Evolutionary conservation across 53 echinoderm and acorn worm genomes (phyloP).

Genomic region (Paracentrotus lividus): DNA sequence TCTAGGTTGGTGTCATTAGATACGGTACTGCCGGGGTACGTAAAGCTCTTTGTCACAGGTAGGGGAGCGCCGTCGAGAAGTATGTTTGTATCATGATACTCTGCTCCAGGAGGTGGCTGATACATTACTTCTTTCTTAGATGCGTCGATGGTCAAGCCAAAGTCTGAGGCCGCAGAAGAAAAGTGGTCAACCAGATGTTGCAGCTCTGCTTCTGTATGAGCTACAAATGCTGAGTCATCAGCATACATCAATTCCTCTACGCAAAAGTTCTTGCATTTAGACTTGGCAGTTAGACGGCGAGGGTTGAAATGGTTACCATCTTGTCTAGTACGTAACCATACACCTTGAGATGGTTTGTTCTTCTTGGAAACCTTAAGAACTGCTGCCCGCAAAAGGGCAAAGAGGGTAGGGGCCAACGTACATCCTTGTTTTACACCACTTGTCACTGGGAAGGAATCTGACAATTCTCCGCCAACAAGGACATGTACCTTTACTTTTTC

Average conservation of each 20-base stretch:
- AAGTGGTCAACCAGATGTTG: slow-evolving; percentile 31
- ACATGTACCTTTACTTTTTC: slow-evolving; percentile 60
- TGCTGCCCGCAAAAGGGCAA: slow-evolving; percentile 71
- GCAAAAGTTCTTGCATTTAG: slow-evolving; percentile 12
- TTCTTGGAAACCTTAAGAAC: slow-evolving; percentile 54
- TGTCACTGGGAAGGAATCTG: slow-evolving; percentile 46
- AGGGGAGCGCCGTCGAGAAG: too few relatives aligned
- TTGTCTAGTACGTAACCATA: background rate
- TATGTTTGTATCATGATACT: slow-evolving; percentile 37
- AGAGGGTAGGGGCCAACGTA: slow-evolving; percentile 73
- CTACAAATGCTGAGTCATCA: slow-evolving; percentile 64
- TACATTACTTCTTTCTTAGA: slow-evolving; percentile 66
- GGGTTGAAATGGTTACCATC: slow-evolving; percentile 74
- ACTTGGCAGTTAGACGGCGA: slow-evolving; percentile 32
- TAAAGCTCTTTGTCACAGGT: too few relatives aligned
- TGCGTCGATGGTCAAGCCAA: slow-evolving; percentile 59
- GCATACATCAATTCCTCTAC: slow-evolving; percentile 63
- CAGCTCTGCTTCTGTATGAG: slow-evolving; percentile 69
- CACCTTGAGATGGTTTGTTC: background rate
- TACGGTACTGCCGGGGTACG: too few relatives aligned
- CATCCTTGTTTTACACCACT: slow-evolving; percentile 76
- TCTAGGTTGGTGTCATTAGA: slow-evolving; percentile 5
- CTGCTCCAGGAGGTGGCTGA: slow-evolving; percentile 56
- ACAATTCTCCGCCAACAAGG: slow-evolving; percentile 40
- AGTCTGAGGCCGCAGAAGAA: slow-evolving; percentile 3